Evolutionary conservation across 1,140 invertebrate genomes (phyloP), one percentile per base, ranked within the genome.

Genomic region (Bombus waltoni): DNA sequence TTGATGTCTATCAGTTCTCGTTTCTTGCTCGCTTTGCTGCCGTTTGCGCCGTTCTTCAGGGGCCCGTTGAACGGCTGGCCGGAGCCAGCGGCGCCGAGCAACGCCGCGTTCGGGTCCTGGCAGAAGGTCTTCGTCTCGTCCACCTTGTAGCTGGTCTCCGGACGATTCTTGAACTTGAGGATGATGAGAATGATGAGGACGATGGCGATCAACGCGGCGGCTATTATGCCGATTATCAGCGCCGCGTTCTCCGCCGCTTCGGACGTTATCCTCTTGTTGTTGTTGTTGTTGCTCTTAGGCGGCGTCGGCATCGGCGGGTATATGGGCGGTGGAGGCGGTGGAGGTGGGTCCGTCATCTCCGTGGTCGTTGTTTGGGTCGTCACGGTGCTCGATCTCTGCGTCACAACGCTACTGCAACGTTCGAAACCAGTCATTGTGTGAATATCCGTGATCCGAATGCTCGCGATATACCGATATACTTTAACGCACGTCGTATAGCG

Each of bases 131-230:
- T 98, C 88, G 97, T 97, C 92, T 98, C 98, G 89, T 99, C 98
- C 59, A 99, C 97, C 94, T 99, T 99, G 93, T 98, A 99, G 32
- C 97, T 97, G 25, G 97, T 97, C 93, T 98, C 98, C 28, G 98
- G 97, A 71, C 98, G 96, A 89, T 97, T 97, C 94, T 98, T 98
- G 94, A 98, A 98, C 94, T 98, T 98, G 87, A 99, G 96, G 81
- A 99, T 97, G 74, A 99, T 97, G 57, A 99, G 96, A 35, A 98
- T 98, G 79, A 99, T 97, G 57, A 99, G 96, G 25, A 99, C 97
- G 83, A 99, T 97, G 42, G 98, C 98, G 91, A 99, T 98, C 68
- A 99, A 95, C 13, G 98, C 97, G 40, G 98, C 98, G 1, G 98
- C 98, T 81, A 99, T 98, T 85, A 99, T 98, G 76, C 98, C 97